Evolutionary conservation across 2,797 vertebrate species (phyloP), one percentile per base, ranked within the genome.

Genomic region (Diglossa cyanea): DNA sequence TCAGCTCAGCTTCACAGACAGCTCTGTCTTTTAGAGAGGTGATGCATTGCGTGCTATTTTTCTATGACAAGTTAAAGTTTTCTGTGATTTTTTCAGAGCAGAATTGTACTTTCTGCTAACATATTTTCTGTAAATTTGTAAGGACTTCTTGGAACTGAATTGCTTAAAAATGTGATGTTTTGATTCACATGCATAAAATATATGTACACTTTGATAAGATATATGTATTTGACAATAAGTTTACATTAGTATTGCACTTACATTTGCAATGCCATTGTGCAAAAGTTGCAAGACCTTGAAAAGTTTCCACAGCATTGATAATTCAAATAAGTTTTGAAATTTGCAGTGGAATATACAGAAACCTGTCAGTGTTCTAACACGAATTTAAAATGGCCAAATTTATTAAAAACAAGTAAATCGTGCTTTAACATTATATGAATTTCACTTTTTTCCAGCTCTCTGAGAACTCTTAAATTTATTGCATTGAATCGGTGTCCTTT

Each of bases 401-500:
- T 81, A 94, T 74, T 90, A 88, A 86, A 88, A 91, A 11, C 4
- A 83, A 72, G 72, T 54, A 90, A 91, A 84, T 78, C 0, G 0
- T 50, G 15, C 25, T 72, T 83, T 91, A 91, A 90, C 17, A 39
- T 90, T 86, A 84, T 91, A 86, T 91, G 95, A 54, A 66, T 91
- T 90, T 53, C 18, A 62, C 35, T 83, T 86, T 90, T 74, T 92
- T 40, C n/a, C 39, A 76, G 33, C 50, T 88, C 61, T 91, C 93
- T 88, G 93, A 96, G 76, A 96, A 90, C 93, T 88, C 94, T 93
- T 96, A 85, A 94, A 55, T 93, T 90, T 96, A 88, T 88, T 94
- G 33, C 78, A 90, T 62, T 93, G 83, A 95, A 90, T 90, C 89
- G 68, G 35, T 90, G 82, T 96, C 93, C 75, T 96, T 93, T 95